Evolutionary conservation across 2,113 vertebrate genomes (phyloP), one percentile per base, ranked within the genome.

Genomic region (Madoqua kirkii): DNA sequence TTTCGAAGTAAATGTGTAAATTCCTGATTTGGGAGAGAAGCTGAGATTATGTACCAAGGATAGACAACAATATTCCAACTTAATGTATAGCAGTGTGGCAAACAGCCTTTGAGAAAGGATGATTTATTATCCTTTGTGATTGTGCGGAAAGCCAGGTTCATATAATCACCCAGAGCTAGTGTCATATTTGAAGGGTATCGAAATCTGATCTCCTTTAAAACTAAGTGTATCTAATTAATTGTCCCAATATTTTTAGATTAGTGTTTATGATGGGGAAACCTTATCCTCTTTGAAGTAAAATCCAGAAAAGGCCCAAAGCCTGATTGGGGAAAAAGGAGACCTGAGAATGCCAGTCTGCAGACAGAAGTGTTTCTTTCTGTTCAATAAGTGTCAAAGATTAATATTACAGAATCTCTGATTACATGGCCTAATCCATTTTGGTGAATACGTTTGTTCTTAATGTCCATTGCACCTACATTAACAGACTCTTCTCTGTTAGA

Each of bases 181-280:
- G 98, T 99, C 97, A 97, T 99, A 99, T 98, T 99, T 98, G 98
- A 99, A 99, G 98, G 98, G 97, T 98, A 98, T 99, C 96, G 99
- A 98, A 99, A 99, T 98, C 97, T 93, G 98, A 98, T 98, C 98
- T 98, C 99, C 98, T 99, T 98, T 97, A 98, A 99, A 99, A 99
- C 99, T 99, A 99, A 99, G 98, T 99, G 96, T 99, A 99, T 99
- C 99, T 99, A 99, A 99, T 99, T 99, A 99, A 99, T 99, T 99
- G 97, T 98, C 97, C 96, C 97, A 98, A 98, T 99, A 98, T 98
- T 99, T 99, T 98, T 98, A 98, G 96, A 99, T 98, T 98, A 98
- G 98, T 98, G 98, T 99, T 99, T 98, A 99, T 98, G 98, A 98
- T 97, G 97, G 96, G 29, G 98, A 99, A 98, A 99, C 96, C 97